Evolutionary conservation across 2,888 invertebrate species (phyloP).

Genomic region (Cenopis cana): DNA sequence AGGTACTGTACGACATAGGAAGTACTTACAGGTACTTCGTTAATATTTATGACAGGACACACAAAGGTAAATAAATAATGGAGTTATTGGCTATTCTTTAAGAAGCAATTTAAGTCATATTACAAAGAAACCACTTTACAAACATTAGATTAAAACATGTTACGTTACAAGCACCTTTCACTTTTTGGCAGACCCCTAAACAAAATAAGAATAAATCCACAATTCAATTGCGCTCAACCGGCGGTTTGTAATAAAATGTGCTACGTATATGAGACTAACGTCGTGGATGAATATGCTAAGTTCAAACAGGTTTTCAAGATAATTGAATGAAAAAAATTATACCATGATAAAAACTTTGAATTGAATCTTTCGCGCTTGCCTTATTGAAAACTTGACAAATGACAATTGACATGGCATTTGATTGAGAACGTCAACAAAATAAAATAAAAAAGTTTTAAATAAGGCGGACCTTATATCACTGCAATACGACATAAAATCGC

Average conservation of each 20-base stretch:
- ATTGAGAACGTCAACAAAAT: not conserved
- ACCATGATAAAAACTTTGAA: conserved; percentile 4
- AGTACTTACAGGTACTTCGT: not conserved
- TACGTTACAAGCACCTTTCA: conserved; percentile 7
- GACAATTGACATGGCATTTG: not conserved
- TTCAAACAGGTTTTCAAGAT: too few relatives aligned
- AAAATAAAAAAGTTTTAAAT: not conserved
- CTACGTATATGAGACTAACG: not conserved
- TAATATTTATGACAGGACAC: not conserved
- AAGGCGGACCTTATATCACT: not conserved
- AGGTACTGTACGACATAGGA: not conserved
- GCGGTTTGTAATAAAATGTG: not conserved
- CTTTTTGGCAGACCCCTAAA: not conserved
- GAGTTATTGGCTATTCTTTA: conserved; percentile 3
- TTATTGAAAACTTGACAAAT: not conserved
- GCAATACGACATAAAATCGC: not conserved
- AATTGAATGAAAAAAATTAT: not conserved
- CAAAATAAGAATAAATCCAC: not conserved
- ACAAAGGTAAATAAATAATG: conserved; percentile 3
- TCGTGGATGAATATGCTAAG: too few relatives aligned
- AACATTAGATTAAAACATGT: not conserved
- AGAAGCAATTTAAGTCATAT: not conserved
- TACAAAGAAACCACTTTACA: not conserved
- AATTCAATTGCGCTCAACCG: not conserved
- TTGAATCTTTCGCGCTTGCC: not conserved